phyloP scores from a whole-genome alignment of 1,140 invertebrate species.

The Anastrepha ludens region DNA sequence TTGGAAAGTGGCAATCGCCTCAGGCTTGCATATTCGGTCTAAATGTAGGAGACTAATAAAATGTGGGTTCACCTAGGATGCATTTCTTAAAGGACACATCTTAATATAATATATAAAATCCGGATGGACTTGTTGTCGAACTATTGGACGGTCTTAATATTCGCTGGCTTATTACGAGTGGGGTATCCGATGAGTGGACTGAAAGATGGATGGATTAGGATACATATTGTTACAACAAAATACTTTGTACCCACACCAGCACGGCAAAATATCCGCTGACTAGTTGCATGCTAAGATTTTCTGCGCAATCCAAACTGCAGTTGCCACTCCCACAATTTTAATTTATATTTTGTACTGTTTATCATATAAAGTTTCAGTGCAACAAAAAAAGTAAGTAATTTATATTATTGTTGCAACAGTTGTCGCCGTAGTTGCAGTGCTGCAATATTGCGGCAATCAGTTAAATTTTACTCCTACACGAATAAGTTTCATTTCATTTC shows the following conservation, averaged over 20 bases:
- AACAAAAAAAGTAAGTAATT: conserved; percentile 22
- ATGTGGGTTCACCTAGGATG: too few relatives aligned
- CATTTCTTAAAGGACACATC: too few relatives aligned
- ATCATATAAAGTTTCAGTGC: background rate
- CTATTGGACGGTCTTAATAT: too few relatives aligned
- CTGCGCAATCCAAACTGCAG: background rate
- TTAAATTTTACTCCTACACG: background rate
- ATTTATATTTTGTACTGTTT: background rate
- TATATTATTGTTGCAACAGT: background rate
- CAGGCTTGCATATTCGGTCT: too few relatives aligned
- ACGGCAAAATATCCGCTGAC: background rate
- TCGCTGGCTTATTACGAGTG: too few relatives aligned
- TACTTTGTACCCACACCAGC: background rate
- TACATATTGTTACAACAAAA: too few relatives aligned
- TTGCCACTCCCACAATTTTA: background rate
- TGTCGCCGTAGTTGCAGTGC: background rate
- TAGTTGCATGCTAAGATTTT: background rate
- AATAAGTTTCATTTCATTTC: conserved; percentile 13
- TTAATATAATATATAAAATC: too few relatives aligned
- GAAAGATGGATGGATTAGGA: too few relatives aligned
- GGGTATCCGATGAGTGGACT: too few relatives aligned
- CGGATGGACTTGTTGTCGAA: too few relatives aligned
- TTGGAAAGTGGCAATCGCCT: too few relatives aligned
- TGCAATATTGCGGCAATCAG: conserved; percentile 26
- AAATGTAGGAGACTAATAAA: too few relatives aligned